Evolutionary conservation across 2,797 vertebrate species (phyloP), one percentile per base, ranked within the genome.

Genomic region (Ctenochaetus hawaiiensis): DNA sequence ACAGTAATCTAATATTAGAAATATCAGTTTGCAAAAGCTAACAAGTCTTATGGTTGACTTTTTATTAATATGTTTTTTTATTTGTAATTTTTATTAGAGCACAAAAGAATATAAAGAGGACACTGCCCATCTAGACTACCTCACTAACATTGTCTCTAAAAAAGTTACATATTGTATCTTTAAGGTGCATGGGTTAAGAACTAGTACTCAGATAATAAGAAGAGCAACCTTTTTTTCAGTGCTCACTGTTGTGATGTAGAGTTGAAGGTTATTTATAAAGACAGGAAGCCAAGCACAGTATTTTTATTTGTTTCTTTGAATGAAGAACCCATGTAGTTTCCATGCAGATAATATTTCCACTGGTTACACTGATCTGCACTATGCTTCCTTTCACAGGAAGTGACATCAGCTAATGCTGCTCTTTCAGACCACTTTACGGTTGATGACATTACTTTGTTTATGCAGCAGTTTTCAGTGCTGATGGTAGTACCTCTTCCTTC

Each of bases 361-460:
- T 53, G 20, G 37, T 51, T 65, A 53, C 41, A 69, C 51, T 65
- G 43, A 52, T 77, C 45, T 76, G 34, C 62, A 18, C 23, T 14
- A 3, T n/a, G 37, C 20, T 70, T 61, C 65, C 48, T 52, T 76
- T 73, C 39, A 80, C 77, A 84, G 88, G 81, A 86, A 81, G 75
- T 80, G 80, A 75, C 67, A 37, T 75, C 69, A 59, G 8, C 18
- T 41, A 52, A 18, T 22, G 23, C 10, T 20, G 7, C 61, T 60
- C 45, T 34, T 66, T 72, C 17, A 48, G 6, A 30, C 16, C 13
- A 58, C 47, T 44, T 67, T 58, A 48, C 5, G 11, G 16, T 45
- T 7, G 43, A 41, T 72, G 39, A 72, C 5, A 8, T 14, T 12
- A 22, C 30, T 53, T 37, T 41, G 26, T n/a, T 74, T 22, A 11